phyloP scores from a whole-genome alignment of 2,888 invertebrate species.

The Pelosia muscerda region DNA sequence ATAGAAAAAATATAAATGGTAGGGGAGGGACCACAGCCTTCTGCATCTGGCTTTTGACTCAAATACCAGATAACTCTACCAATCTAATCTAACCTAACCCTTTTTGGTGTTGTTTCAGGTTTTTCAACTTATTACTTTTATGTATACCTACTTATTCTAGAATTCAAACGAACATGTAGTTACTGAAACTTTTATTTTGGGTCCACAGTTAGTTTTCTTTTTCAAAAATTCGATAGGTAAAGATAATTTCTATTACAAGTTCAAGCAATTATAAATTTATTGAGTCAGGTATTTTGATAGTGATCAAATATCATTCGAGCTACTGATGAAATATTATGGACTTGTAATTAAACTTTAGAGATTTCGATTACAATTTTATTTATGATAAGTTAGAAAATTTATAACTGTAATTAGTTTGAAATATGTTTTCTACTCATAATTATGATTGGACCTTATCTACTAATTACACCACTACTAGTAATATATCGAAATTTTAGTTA shows the following conservation, averaged over 20 bases:
- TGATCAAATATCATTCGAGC: slow-evolving; percentile 36
- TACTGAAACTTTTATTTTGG: no score
- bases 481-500: neutral
- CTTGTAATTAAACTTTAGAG: slow-evolving; percentile 48
- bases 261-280: slow-evolving; percentile 13
- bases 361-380: slow-evolving; percentile 48
- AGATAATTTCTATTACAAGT: neutral
- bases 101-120: no score
- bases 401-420: slow-evolving; percentile 43
- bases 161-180: no score
- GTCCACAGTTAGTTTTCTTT: no score
- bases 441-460: neutral
- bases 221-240: neutral
- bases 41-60: no score
- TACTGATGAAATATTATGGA: slow-evolving; percentile 41
- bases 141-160: no score
- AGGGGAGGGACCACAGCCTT: no score
- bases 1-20: no score
- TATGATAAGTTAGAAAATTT: slow-evolving; percentile 38
- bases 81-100: no score
- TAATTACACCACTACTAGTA: neutral
- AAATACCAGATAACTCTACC: no score
- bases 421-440: slow-evolving; percentile 30
- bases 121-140: no score
- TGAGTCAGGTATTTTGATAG: slow-evolving; percentile 38